These are phyloP conservation scores for Aurelia sp. DNA, from an alignment of 30 jellyfish, hydroid and myxozoan genomes.

Conservation along the genomic window DNA sequence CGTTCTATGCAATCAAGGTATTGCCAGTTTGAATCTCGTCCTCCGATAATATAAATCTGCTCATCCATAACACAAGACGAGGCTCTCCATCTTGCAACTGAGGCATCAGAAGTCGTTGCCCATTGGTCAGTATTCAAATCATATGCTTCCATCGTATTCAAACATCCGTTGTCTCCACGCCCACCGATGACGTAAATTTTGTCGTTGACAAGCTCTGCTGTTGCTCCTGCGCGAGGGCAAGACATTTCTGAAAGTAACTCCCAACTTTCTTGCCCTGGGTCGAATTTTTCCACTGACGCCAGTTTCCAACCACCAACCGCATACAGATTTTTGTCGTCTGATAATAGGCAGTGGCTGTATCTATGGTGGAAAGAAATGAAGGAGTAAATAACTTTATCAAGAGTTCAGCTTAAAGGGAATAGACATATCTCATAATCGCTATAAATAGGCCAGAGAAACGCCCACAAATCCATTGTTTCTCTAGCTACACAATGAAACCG, in stretches of 20 bases:
- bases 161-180: slow-evolving; percentile 78
- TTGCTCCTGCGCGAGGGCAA: slow-evolving; percentile 94
- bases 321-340: slow-evolving; percentile 64
- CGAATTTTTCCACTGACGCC: slow-evolving; percentile 73
- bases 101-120: slow-evolving; percentile 44
- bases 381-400: no score
- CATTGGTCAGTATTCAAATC: slow-evolving; percentile 65
- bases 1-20: slow-evolving; percentile 85
- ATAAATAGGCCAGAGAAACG: no score
- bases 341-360: slow-evolving; percentile 88
- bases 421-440: no score
- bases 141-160: slow-evolving; percentile 76
- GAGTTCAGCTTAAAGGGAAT: no score
- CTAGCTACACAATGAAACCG: no score
- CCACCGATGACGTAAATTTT: slow-evolving; percentile 91
- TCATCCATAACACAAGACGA: slow-evolving; percentile 70
- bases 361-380: neutral
- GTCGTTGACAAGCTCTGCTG: slow-evolving; percentile 56
- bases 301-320: slow-evolving; percentile 96
- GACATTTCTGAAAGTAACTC: slow-evolving; percentile 69
- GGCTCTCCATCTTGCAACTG: slow-evolving; percentile 92
- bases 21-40: slow-evolving; percentile 91
- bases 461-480: no score
- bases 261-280: slow-evolving; percentile 71
- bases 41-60: slow-evolving; percentile 75